Evolutionary conservation across 2,113 vertebrate genomes (phyloP), one percentile per base, ranked within the genome.

Genomic region (Oenanthe melanoleuca): DNA sequence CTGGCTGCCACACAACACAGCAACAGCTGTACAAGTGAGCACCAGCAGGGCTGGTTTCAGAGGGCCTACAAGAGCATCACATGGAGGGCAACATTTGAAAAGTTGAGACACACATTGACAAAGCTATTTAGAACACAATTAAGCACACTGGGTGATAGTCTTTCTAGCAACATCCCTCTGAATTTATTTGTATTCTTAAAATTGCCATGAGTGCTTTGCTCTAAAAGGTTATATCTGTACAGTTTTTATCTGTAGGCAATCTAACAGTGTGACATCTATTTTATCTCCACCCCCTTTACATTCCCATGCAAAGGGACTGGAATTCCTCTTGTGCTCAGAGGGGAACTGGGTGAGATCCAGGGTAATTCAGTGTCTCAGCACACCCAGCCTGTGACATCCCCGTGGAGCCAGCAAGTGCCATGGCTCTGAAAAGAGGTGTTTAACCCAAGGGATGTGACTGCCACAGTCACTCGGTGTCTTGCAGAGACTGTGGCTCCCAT

Each of bases 401-500:
- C 65, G 77, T 5, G 4, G 50, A 85, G 70, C 84, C 93, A 95
- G 87, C 37, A 49, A 66, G 49, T 2, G 2, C 16, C 59, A 49
- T 1, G 0, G 50, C 66, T 82, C 71, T 89, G 85, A 80, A 94
- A 86, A 73, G 88, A 77, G 63, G 88, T 55, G 71, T 55, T 88
- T 52, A 89, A 83, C 79, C 56, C 89, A 14, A 53, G 64, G 72
- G 72, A 74, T 49, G 79, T 44, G 87, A 89, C 75, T 71, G 85
- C 75, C 56, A 55, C 82, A 56, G 81, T 29, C 79, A 47, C 81
- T 75, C 0, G 0, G 28, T 66, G 47, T 53, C 82, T 52, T 88
- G 50, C 75, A 90, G 87, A 88, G 81, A 61, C 72, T 37, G 67
- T 77, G 82, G 71, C 53, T 94, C 75, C 82, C 72, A 42, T 78